Base-by-base conservation (phyloP, 2,888 invertebrate species). In the Archips xylosteana region DNA sequence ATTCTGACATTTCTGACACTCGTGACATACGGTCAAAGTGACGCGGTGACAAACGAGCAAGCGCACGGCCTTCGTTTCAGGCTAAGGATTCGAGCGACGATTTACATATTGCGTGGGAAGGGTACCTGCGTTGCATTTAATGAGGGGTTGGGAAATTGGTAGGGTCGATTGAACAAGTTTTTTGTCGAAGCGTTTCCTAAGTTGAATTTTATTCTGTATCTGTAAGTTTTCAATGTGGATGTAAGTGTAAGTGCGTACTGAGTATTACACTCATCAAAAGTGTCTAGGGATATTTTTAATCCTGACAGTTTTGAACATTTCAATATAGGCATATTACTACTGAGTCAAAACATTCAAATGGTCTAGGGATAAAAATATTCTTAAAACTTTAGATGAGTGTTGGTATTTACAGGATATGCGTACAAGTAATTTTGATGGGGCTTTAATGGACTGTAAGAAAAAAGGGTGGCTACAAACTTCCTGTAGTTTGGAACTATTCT, bases 1-100 rank as follows among this genome's bases (percentile, higher is more conserved):
- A 79, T 83, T 71, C 67, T 70, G 66, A 75, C 67, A 34, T 57
- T 70, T 72, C 57, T 68, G 75, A 68, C 76, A 49, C 47, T 76
- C 60, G 66, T 64, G 69, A 67, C 70, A 51, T 54, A 70, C 64
- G 59, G 47, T 67, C 62, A 59, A 69, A 45, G 67, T 64, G 51
- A 45, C 64, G 36, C 61, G 45, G 65, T 75, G 74, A 75, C 63
- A 67, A 71, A 71, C 74, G 75, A 70, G 70, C 70, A 12, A 47
- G 45, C 47, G 32, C 23, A n/a, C 23, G 45, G 57, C 72, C 51
- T 73, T 59, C 36, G 61, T 60, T 61, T 12, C 4, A 62, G 61
- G 45, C n/a, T 54, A 45, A 62, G 45, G 72, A 67, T 67, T 72
- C 61, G 72, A 67, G 67, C 39, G 9, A 34, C 45, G 54, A 72